Base-by-base conservation (phyloP, 2,797 vertebrate genomes). In the Psittacula echo region DNA sequence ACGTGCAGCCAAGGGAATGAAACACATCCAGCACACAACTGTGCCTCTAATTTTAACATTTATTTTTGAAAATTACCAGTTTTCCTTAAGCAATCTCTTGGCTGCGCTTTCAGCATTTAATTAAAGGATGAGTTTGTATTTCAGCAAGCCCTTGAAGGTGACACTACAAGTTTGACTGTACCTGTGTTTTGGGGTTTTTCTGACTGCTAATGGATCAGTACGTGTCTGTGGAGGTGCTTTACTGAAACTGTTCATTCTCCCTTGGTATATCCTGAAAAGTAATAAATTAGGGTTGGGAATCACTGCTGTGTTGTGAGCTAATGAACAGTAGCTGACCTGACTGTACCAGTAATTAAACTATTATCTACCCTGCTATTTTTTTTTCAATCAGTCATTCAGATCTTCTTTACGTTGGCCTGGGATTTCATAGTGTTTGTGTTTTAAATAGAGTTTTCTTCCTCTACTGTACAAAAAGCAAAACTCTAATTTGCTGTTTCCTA, bases 291-390 rank as follows among this genome's bases (percentile, higher is more conserved):
- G 7, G 11, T 45, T 76, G 60, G 86, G 75, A 95, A 80, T 93
- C 53, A 9, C 61, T 93, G 44, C 42, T 77, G 64, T 74, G 68
- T 85, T 72, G 26, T 11, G 30, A 86, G 37, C 42, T 95, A 91
- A 91, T 96, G 89, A 95, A 81, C 73, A 87, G 68, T 84, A 51
- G 19, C 78, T 75, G 51, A 90, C 87, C 21, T 90, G 89, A 93
- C 87, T 94, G 93, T 95, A 83, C 39, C 47, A 51, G 75, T 93
- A 95, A 94, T 93, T 96, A 94, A 94, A 78, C 64, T 50, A 24
- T 91, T 94, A 83, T 41, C 45, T 41, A 62, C 50, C 24, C 48
- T 93, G 22, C 32, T 71, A 4, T 74, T 85, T 95, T 84, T 95
- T 84, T 90, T 93, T 85, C 12, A 76, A 3, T 62, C 79, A 90